Base-by-base conservation (phyloP, 2,888 invertebrate genomes). In the Girardia tigrina region DNA sequence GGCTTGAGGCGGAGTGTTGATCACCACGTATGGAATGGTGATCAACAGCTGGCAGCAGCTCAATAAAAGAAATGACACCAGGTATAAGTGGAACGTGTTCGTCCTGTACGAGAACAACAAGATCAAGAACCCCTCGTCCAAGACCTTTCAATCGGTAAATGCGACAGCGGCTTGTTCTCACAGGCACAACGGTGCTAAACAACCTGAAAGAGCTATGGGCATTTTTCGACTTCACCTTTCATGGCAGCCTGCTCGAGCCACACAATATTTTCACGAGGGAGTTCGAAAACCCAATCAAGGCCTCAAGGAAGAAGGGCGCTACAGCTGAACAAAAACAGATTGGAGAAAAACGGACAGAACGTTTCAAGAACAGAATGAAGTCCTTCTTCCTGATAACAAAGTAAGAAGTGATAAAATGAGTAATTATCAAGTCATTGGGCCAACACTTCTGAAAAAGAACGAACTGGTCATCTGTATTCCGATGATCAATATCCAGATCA, bases 111-210 rank as follows among this genome's bases (percentile, higher is more conserved):
- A 85, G 78, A 85, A 85, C 0, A 94, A 94, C 83, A 92, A 92
- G 73, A 94, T 94, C 77, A 88, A 93, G 79, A 94, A 94, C 84
- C 90, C 92, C 0, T 83, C 82, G 0, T 16, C 42, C 14, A 85
- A 85, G 78, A 83, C 84, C 20, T 81, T 83, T 0, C 85, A 85
- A 79, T 82, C 81, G 12, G 81, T 83, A 0, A 82, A 84, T 78
- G 80, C 79, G 78, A 23, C 80, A 83, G 75, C 88, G 87, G 56
- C 81, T 94, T 28, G 87, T 94, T 75, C 87, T 94, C 42, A 91
- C 91, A 26, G 94, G 94, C 0, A 92, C 92, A 73, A 94, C 94
- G 0, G 89, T 94, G 88, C 93, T 94, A 84, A 94, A 94, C 82
- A 91, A 91, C 79, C 86, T 94, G 70, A 90, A 80, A 80, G 93